A percentile compares a stretch with the other conserved stretches of the same genome.
phyloP scores from a whole-genome alignment of 2,113 vertebrate genomes.

The Takifugu bimaculatus region DNA sequence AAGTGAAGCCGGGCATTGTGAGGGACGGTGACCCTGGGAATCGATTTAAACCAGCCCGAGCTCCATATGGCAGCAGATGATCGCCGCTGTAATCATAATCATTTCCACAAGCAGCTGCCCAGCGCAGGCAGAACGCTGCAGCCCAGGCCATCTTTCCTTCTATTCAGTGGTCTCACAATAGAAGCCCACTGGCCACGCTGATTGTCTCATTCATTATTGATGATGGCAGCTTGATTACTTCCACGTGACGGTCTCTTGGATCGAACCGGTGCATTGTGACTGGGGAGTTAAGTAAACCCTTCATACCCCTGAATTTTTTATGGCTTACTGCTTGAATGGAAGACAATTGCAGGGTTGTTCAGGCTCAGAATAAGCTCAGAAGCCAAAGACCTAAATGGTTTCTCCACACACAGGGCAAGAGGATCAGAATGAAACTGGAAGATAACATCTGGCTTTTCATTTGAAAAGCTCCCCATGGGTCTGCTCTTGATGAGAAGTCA shows the following conservation, averaged over 20 bases:
- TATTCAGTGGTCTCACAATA: constrained; percentile 60
- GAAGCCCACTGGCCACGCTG: constrained; percentile 40
- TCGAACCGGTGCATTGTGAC: constrained; percentile 59
- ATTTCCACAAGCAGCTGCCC: constrained; percentile 41
- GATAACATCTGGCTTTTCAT: constrained; percentile 20
- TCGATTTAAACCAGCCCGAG: neutral
- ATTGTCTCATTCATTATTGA: constrained; percentile 72
- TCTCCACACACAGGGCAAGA: constrained; percentile 27
- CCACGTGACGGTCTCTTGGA: constrained; percentile 46
- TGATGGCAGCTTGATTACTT: constrained; percentile 69
- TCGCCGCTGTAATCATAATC: constrained; percentile 17
- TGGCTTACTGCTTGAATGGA: constrained; percentile 52
- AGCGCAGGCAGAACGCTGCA: constrained; percentile 22
- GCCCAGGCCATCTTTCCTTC: constrained; percentile 27
- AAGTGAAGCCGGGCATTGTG: constrained; percentile 23
- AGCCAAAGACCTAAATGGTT: constrained; percentile 19
- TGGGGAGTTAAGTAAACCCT: constrained; percentile 60
- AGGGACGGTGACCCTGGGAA: constrained; percentile 1
- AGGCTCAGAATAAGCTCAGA: constrained; percentile 27
- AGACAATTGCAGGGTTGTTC: constrained; percentile 12
- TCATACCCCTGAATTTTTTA: constrained; percentile 41
- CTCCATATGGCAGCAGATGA: neutral
- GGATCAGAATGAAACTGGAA: constrained; percentile 3
- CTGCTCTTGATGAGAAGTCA: constrained; percentile 7
- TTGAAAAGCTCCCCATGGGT: constrained; percentile 14